These are phyloP conservation scores for Microvelia longipes DNA, from an alignment of 1,140 invertebrate genomes.

Conservation along the genomic window DNA sequence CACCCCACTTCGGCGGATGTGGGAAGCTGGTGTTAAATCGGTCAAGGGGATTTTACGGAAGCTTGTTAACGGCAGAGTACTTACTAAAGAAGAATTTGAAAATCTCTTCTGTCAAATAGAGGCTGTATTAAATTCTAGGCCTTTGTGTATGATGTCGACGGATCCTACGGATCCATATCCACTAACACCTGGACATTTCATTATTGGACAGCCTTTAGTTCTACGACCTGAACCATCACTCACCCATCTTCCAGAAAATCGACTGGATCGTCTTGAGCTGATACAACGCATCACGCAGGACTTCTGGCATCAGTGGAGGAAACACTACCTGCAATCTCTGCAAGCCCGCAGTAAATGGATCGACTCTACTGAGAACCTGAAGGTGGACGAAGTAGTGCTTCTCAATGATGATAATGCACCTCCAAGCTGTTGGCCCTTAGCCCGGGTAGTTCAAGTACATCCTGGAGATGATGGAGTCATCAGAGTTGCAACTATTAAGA, in stretches of 20 bases:
- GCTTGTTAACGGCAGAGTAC: conserved; percentile 14
- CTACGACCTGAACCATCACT: conserved; percentile 20
- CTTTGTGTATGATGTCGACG: conserved; percentile 10
- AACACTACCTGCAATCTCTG: conserved; percentile 9
- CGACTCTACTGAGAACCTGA: background rate
- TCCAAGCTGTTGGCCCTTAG: conserved; percentile 16
- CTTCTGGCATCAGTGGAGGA: conserved; percentile 13
- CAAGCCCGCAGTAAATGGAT: conserved; percentile 13
- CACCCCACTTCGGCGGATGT: conserved; percentile 28
- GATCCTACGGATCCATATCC: conserved; percentile 5
- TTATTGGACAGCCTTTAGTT: too few species aligned
- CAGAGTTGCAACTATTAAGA: conserved; percentile 26
- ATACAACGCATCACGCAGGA: conserved; percentile 6
- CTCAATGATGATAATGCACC: background rate
- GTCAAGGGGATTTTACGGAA: conserved; percentile 22
- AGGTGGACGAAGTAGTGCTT: conserved; percentile 10
- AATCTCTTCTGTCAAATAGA: conserved; percentile 22
- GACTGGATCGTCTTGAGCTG: conserved; percentile 4
- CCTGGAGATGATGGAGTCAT: conserved; percentile 25
- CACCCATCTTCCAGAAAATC: conserved; percentile 13
- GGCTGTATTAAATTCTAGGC: conserved; percentile 23
- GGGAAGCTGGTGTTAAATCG: conserved; percentile 26
- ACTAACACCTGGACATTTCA: too few species aligned
- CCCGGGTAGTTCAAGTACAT: conserved; percentile 24
- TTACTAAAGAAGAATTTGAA: conserved; percentile 24